Conservation (phyloP, 2,113 vertebrate genomes). For the Elephantulus edwardii region DNA sequence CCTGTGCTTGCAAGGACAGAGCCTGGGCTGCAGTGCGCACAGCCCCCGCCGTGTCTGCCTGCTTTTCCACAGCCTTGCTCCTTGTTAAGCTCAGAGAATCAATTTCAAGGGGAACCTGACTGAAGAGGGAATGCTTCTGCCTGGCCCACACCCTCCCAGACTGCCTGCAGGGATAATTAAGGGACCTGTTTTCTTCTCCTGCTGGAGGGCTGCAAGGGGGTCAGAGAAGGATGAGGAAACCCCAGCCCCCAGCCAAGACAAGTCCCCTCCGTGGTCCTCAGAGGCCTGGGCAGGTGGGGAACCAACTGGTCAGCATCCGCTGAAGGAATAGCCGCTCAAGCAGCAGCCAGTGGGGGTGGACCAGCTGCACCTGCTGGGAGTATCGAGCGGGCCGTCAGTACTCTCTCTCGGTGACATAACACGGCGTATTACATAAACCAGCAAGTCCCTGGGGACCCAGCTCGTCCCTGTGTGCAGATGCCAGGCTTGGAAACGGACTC, state of each 20-base stretch:
- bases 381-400: background rate
- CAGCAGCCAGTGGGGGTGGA: background rate
- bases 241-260: fast-evolving
- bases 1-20: fast-evolving
- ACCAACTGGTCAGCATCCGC: fast-evolving
- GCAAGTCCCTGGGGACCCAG: background rate
- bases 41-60: fast-evolving
- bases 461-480: background rate
- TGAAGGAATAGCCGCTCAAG: background rate
- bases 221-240: background rate
- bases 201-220: background rate
- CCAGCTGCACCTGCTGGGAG: background rate
- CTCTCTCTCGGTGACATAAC: background rate
- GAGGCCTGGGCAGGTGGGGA: fast-evolving
- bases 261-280: fast-evolving
- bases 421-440: background rate
- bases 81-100: background rate
- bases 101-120: background rate
- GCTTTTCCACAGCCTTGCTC: background rate
- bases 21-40: fast-evolving
- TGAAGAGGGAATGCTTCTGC: background rate
- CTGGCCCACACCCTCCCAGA: background rate
- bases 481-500: background rate
- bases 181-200: background rate
- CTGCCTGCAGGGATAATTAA: background rate